phyloP scores from a whole-genome alignment of 2,888 invertebrate species.

The Terebella lapidaria region DNA sequence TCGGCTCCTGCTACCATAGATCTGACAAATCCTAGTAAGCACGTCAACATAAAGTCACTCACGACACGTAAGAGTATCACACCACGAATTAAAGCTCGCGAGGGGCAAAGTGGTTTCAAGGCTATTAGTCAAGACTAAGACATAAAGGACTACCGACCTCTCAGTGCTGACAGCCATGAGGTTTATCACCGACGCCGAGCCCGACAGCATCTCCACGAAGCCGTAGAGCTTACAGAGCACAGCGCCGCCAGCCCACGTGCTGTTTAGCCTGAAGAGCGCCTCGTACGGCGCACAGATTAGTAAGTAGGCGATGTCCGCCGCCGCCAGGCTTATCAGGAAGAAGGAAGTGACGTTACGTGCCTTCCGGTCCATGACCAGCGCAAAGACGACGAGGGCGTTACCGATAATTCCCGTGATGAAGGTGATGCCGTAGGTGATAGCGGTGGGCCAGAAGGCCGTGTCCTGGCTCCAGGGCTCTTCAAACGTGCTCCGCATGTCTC shows the following conservation, averaged over 20 bases:
- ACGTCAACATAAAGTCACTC: too few species aligned
- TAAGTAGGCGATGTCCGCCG: slow-evolving; percentile 56
- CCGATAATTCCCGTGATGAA: slow-evolving; percentile 55
- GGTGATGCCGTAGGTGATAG: slow-evolving; percentile 32
- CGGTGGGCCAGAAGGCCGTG: slow-evolving; percentile 28
- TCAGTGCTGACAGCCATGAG: slow-evolving; percentile 57
- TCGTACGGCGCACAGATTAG: slow-evolving; percentile 56
- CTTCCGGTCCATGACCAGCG: slow-evolving; percentile 52
- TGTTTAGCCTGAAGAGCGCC: slow-evolving; percentile 41
- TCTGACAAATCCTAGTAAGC: too few species aligned
- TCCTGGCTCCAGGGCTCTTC: slow-evolving; percentile 17
- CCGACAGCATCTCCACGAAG: slow-evolving; percentile 56
- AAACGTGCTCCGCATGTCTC: neutral
- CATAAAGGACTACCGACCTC: too few species aligned
- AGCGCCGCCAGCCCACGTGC: slow-evolving; percentile 53
- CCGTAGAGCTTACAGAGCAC: slow-evolving; percentile 55
- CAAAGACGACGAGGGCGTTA: slow-evolving; percentile 54
- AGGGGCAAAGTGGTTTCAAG: too few species aligned
- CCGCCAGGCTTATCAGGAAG: slow-evolving; percentile 46
- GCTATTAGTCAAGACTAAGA: too few species aligned
- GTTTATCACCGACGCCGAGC: slow-evolving; percentile 56
- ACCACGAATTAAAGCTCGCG: too few species aligned
- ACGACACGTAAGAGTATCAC: too few species aligned
- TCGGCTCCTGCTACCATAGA: too few species aligned
- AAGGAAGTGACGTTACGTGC: slow-evolving; percentile 46